Evolutionary conservation across 23 tunicate species (phyloP), one percentile per base, ranked within the genome.

Genomic region (Corella eumyota): DNA sequence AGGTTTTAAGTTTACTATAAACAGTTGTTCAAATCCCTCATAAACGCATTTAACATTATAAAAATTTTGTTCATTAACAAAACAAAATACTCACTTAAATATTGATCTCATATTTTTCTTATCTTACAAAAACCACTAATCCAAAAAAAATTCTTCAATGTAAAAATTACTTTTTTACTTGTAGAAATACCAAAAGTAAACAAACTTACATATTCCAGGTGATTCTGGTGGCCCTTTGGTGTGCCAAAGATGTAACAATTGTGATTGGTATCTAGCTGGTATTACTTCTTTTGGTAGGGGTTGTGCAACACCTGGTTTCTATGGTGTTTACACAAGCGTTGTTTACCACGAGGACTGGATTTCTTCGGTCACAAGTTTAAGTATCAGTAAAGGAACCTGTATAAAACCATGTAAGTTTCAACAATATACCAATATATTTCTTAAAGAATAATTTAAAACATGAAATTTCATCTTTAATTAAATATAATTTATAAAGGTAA

Each of bases 181-280:
- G 11, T 40, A 9, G 11, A 40, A 40, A 40, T 40, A 9, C 15
- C 15, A 9, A 40, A 15, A 15, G 15, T 11, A 40, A 40, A 40
- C 15, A n/a, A n/a, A n/a, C n/a, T n/a, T n/a, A n/a, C n/a, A n/a
- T n/a, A n/a, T n/a, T n/a, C 17, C 32, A 75, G 93, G 93, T 35
- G 93, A 83, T 66, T 79, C 90, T 50, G 93, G 93, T 1, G 93
- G 93, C 17, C 85, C 85, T 2, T 36, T 83, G 44, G 69, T 83
- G 19, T 80, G 90, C 66, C 90, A 80, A 27, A 68, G 90, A 7
- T 71, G 78, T 36, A 44, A 65, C 21, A 44, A 61, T 32, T 74
- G 83, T 32, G 66, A 69, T 32, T 76, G 83, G 83, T 69, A 60
- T 51, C 30, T 83, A 17, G 73, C 83, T 60, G 93, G 93, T 1